These are phyloP conservation scores for Strongylocentrotus purpuratus DNA, from an alignment of 35 echinoderm and acorn worm genomes.

Conservation along the genomic window DNA sequence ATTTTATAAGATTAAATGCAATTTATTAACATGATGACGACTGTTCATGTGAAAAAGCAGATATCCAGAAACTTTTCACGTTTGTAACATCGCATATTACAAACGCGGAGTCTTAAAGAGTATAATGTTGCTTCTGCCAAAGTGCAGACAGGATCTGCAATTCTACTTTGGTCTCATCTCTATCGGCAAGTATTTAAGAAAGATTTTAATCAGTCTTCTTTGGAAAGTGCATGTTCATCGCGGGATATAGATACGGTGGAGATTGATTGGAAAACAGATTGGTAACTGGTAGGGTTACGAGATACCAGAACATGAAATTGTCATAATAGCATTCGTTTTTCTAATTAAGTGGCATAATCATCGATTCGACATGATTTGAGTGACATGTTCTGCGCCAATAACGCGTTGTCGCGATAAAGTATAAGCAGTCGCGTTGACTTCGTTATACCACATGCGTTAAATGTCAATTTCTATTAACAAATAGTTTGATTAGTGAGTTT, in stretches of 20 bases:
- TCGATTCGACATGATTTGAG: slow-evolving; percentile 15
- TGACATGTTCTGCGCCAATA: not conserved
- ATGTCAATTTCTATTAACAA: slow-evolving; percentile 18
- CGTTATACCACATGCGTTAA: not conserved
- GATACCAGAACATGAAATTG: slow-evolving; percentile 38
- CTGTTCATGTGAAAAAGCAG: not conserved
- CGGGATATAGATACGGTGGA: not conserved
- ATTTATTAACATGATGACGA: not conserved
- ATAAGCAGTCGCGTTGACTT: not conserved
- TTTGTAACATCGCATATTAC: not conserved
- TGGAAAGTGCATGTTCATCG: not conserved
- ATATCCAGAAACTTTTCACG: not conserved
- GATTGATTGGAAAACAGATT: slow-evolving; percentile 17
- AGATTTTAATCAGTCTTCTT: not conserved
- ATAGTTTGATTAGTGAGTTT: not conserved
- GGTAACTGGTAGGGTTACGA: not conserved
- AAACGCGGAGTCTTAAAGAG: not conserved
- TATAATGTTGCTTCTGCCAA: not conserved
- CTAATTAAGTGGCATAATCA: slow-evolving; percentile 8
- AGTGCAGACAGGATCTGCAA: not conserved
- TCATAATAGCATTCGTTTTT: slow-evolving; percentile 32
- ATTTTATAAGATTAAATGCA: not conserved
- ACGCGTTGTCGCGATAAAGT: not conserved
- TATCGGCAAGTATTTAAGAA: slow-evolving; percentile 8
- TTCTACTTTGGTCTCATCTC: not conserved